phyloP scores from a whole-genome alignment of 1,140 invertebrate species.

The Homarus americanus region DNA sequence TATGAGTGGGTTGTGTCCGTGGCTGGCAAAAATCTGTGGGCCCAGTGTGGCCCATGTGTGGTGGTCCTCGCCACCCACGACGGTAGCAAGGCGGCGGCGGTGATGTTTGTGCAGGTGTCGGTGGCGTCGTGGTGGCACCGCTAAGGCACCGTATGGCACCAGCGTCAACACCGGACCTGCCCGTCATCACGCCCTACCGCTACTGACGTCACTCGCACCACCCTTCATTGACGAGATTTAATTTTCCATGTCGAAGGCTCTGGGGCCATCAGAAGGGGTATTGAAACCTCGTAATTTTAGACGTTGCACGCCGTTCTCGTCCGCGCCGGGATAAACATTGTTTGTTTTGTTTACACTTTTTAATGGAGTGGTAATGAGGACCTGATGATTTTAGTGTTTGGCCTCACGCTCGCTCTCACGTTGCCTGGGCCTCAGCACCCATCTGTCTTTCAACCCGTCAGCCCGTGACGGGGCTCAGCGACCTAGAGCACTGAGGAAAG shows the following conservation, averaged over 20 bases:
- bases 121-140: slow-evolving; percentile 44
- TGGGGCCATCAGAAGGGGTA: neutral
- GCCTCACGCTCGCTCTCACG: slow-evolving; percentile 13
- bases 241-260: slow-evolving; percentile 15
- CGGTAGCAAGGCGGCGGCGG: slow-evolving; percentile 23
- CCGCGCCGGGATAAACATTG: slow-evolving; percentile 33
- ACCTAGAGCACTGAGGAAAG: neutral
- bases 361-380: slow-evolving; percentile 67
- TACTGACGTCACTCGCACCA: slow-evolving; percentile 52
- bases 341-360: slow-evolving; percentile 68
- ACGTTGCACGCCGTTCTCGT: slow-evolving; percentile 30
- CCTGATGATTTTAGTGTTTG: slow-evolving; percentile 64
- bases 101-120: slow-evolving; percentile 69
- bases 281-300: slow-evolving; percentile 63
- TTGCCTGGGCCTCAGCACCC: slow-evolving; percentile 3
- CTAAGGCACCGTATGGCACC: slow-evolving; percentile 33
- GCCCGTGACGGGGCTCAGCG: neutral
- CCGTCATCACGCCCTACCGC: slow-evolving; percentile 35
- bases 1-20: neutral
- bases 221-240: slow-evolving; percentile 35
- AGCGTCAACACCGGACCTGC: slow-evolving; percentile 37
- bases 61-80: slow-evolving; percentile 42
- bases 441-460: slow-evolving; percentile 31
- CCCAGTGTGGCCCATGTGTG: neutral
- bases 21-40: neutral